Evolutionary conservation across 64 coral and sea anemone species (phyloP).

Genomic region (Catalaphyllia jardinei): DNA sequence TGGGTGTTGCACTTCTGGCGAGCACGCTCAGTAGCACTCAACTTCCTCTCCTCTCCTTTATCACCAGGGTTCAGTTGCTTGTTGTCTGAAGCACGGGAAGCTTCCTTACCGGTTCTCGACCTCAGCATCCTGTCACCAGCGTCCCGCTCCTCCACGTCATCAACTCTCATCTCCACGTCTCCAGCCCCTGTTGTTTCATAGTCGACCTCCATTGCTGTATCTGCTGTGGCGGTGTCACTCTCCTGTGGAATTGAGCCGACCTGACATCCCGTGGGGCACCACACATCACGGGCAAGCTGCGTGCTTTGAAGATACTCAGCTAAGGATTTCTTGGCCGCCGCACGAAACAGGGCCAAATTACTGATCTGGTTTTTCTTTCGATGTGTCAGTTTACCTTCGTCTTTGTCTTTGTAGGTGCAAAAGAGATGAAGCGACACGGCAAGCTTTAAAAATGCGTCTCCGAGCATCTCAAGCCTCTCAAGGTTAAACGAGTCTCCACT

Average conservation of each 20-base stretch:
- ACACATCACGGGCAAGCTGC: conserved; percentile 57
- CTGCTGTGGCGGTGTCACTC: background rate
- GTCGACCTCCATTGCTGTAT: background rate
- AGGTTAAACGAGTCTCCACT: conserved; percentile 76
- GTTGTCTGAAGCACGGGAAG: too few relatives aligned
- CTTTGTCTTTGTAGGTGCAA: conserved; percentile 73
- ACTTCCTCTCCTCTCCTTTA: background rate
- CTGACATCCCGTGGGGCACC: conserved; percentile 63
- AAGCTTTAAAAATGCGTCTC: conserved; percentile 94
- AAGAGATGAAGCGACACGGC: conserved; percentile 86
- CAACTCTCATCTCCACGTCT: conserved; percentile 2
- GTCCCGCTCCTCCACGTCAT: background rate
- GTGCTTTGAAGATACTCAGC: conserved; percentile 71
- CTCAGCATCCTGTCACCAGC: background rate
- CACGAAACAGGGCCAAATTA: conserved; percentile 71
- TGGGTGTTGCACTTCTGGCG: conserved; percentile 53
- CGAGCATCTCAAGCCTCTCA: conserved; percentile 97
- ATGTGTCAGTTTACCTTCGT: conserved; percentile 86
- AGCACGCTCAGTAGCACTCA: background rate
- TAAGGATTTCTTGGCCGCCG: conserved; percentile 37
- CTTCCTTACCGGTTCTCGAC: too few relatives aligned
- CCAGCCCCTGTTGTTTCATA: background rate
- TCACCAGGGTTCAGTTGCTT: too few relatives aligned
- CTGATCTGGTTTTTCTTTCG: conserved; percentile 78
- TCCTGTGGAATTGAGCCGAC: conserved; percentile 11